Percentiles rank a stretch among this genome's conserved stretches.
Conservation (phyloP, 1,140 invertebrate genomes). For the Elymnias hypermnestra region DNA sequence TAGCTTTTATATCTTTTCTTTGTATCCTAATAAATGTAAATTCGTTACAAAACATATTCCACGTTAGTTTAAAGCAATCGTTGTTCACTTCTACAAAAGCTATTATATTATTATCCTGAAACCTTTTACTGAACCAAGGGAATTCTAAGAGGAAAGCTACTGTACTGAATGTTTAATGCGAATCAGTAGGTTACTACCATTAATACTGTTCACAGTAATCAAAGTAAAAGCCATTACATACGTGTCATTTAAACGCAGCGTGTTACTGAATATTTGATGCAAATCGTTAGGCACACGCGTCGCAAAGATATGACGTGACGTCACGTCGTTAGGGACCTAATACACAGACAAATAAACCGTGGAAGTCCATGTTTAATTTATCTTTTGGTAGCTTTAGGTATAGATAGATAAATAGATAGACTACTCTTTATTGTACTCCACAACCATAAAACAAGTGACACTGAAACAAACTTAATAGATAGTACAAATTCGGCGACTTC, state of each 20-base stretch:
- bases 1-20: too few species aligned
- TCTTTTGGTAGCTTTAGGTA: too few species aligned
- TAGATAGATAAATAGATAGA: too few species aligned
- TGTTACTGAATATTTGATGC: slow-evolving; percentile 1
- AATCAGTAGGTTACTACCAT: not conserved
- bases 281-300: slow-evolving; percentile 2
- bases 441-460: too few species aligned
- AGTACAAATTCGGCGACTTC: too few species aligned
- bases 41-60: too few species aligned
- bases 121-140: not conserved
- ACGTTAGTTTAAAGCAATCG: too few species aligned
- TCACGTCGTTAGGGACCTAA: not conserved
- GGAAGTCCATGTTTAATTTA: not conserved
- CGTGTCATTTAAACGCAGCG: not conserved
- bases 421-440: too few species aligned
- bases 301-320: not conserved
- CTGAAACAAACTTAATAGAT: too few species aligned
- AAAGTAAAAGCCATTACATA: slow-evolving; percentile 1
- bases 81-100: too few species aligned
- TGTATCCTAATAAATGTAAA: too few species aligned
- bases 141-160: not conserved
- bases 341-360: not conserved
- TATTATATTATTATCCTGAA: too few species aligned
- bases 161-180: not conserved
- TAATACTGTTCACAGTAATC: slow-evolving; percentile 1